Base-by-base conservation (phyloP, 2,888 invertebrate species). In the Aelia acuminata region DNA sequence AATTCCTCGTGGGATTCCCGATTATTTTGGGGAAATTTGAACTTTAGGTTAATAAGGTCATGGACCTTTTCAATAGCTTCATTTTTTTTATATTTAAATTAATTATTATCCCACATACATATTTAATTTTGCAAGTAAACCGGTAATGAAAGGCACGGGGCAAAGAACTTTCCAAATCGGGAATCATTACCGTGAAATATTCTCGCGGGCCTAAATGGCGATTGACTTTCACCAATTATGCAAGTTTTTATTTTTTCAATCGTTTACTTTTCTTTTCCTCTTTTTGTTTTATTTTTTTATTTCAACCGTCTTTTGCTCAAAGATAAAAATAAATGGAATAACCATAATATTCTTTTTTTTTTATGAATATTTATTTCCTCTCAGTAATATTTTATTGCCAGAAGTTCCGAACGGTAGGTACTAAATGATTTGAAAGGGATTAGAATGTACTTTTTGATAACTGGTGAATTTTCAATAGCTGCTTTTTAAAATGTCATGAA, bases 211-310 rank as follows among this genome's bases (percentile, higher is more conserved):
- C 35, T 8, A 70, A 70, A 70, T 70, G 8, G 18, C 35, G 7
- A 70, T 35, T 70, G 7, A 20, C 63, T 70, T 70, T 70, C 63
- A 70, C 63, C 35, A 70, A 70, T 70, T 70, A 70, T 70, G 35
- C 31, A 70, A 70, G 63, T 70, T 70, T 5, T 57, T 31, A 35
- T 70, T 70, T 35, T 31, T 35, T 18, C 13, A 3, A 26, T 18
- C 4, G 0, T 20, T 70, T 70, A 35, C 1, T 20, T 35, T 63
- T 31, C 26, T 15, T 31, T 3, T 70, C 13, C 26, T 35, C 7
- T 70, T 15, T 35, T 70, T 26, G 18, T 70, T 18, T 3, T 13
- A 18, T 10, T 10, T n/a, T n/a, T n/a, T n/a, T n/a, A n/a, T n/a
- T n/a, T n/a, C n/a, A n/a, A n/a, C n/a, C n/a, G n/a, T n/a, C n/a